Conservation (phyloP, 2,888 invertebrate species). For the Drosophila eohydei region DNA sequence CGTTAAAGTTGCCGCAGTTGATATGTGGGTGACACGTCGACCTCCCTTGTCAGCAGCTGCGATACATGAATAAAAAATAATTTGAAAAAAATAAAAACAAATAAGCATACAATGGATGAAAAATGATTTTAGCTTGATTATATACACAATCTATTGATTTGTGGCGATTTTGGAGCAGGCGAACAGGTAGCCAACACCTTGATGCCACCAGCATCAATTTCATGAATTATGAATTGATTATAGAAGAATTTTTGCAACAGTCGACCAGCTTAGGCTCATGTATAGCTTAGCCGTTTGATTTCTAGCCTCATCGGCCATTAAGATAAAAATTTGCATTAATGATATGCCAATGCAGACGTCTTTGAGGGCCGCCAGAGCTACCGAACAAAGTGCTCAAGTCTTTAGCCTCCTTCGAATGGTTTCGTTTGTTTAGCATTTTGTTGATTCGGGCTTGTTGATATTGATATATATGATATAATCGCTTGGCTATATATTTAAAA, state of each 20-base stretch:
- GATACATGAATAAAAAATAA: conserved; percentile 37
- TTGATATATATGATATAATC: conserved; percentile 21
- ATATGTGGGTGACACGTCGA: conserved; percentile 67
- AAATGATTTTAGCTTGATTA: conserved; percentile 36
- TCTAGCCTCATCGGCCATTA: conserved; percentile 43
- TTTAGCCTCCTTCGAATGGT: conserved; percentile 19
- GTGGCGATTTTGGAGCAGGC: conserved; percentile 65
- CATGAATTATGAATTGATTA: conserved; percentile 35
- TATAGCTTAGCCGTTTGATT: conserved; percentile 34
- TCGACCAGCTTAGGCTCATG: neutral
- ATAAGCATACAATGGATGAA: conserved; percentile 30
- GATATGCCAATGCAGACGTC: conserved; percentile 37
- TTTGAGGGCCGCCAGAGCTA: conserved; percentile 39
- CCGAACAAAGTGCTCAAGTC: conserved; percentile 30
- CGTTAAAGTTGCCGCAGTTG: conserved; percentile 28
- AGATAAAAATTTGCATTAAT: conserved; percentile 69
- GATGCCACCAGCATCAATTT: conserved; percentile 25
- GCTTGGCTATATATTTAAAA: neutral
- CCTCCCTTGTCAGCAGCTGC: conserved; percentile 66
- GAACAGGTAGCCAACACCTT: conserved; percentile 33
- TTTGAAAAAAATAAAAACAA: conserved; percentile 5
- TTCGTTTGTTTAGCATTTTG: conserved; percentile 35
- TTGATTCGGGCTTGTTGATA: conserved; percentile 21
- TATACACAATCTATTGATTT: conserved; percentile 34
- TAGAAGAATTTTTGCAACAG: conserved; percentile 45